Percentiles rank a stretch among this genome's conserved stretches.
Evolutionary conservation across 1,140 invertebrate species (phyloP).

Genomic region (Myzus persicae): DNA sequence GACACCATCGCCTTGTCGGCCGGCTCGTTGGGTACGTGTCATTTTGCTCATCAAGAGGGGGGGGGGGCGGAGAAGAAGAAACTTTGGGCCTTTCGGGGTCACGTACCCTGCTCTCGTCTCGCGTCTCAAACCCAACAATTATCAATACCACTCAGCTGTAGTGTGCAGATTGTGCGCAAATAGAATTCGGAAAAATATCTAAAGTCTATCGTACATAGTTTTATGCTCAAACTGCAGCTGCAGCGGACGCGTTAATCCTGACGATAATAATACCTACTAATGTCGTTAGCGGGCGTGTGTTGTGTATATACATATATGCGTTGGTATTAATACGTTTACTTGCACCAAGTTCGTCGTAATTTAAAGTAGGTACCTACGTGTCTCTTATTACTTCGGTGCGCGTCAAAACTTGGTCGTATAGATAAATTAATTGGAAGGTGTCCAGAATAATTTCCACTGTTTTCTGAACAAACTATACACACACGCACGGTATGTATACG

Average conservation of each 20-base stretch:
- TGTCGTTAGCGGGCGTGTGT: neutral
- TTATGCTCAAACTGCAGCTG: neutral
- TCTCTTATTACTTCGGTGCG: neutral
- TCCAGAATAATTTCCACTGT: neutral
- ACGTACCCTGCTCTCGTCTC: too few species aligned
- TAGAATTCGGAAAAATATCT: neutral
- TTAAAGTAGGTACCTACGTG: constrained; percentile 31
- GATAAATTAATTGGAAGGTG: constrained; percentile 16
- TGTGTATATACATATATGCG: neutral
- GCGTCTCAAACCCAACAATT: too few species aligned
- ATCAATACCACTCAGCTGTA: too few species aligned
- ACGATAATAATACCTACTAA: neutral
- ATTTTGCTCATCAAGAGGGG: neutral
- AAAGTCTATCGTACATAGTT: neutral
- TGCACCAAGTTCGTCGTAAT: neutral
- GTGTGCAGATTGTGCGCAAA: neutral
- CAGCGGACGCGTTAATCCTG: neutral
- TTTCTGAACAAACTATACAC: too few species aligned
- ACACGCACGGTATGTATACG: too few species aligned
- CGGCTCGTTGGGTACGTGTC: neutral
- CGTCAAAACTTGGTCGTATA: neutral
- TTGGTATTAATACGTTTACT: neutral
- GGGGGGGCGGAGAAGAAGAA: neutral
- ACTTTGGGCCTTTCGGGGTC: too few species aligned
- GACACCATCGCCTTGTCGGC: neutral